Evolutionary conservation across 2,888 invertebrate genomes (phyloP).

Genomic region (Archips xylosteana): DNA sequence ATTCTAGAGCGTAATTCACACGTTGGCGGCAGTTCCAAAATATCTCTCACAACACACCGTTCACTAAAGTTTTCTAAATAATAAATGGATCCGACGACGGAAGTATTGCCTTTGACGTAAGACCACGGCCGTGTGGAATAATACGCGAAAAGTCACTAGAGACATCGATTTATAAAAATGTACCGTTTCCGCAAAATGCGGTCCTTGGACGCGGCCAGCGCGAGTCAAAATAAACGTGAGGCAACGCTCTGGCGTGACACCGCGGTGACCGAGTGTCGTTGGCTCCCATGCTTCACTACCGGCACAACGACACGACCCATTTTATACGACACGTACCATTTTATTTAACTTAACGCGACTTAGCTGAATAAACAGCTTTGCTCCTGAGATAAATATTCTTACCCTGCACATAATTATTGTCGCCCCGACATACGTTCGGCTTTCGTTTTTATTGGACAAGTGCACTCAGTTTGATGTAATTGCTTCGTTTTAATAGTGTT

Average conservation of each 20-base stretch:
- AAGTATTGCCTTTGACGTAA: slow-evolving; percentile 70
- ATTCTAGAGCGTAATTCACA: slow-evolving; percentile 67
- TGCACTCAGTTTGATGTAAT: slow-evolving; percentile 54
- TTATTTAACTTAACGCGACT: neutral
- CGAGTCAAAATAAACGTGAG: slow-evolving; percentile 67
- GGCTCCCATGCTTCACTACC: neutral
- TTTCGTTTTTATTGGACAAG: slow-evolving; percentile 40
- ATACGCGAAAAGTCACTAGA: slow-evolving; percentile 65
- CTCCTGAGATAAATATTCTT: neutral
- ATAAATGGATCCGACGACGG: slow-evolving; percentile 70
- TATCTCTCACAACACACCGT: slow-evolving; percentile 66
- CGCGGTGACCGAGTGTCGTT: slow-evolving; percentile 31
- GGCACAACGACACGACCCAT: neutral
- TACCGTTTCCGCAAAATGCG: slow-evolving; percentile 58
- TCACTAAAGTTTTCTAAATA: slow-evolving; percentile 73
- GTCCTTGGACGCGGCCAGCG: slow-evolving; percentile 55
- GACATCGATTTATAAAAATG: slow-evolving; percentile 60
- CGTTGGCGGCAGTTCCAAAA: slow-evolving; percentile 68
- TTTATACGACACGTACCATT: neutral
- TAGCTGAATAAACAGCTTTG: neutral
- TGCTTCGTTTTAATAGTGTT: slow-evolving; percentile 52
- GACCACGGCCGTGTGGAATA: slow-evolving; percentile 54
- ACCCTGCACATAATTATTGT: neutral
- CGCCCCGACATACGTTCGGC: slow-evolving; percentile 6
- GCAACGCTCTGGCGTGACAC: slow-evolving; percentile 47